Conservation (phyloP, 2,888 invertebrate species). For the Ormyrus labotus region DNA sequence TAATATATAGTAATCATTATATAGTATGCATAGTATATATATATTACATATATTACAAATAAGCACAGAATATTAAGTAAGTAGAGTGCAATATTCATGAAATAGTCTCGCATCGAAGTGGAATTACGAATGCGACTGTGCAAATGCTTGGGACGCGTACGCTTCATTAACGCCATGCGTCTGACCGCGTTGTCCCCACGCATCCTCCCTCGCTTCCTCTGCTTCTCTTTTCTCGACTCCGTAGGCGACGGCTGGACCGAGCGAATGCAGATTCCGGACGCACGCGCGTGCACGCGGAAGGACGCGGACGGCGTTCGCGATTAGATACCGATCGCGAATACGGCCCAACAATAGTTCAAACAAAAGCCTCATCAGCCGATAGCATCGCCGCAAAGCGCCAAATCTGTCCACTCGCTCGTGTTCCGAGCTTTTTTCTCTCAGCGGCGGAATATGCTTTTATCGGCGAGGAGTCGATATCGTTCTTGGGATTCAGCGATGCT, state of each 20-base stretch:
- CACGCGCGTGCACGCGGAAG: neutral
- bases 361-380: conserved; percentile 49
- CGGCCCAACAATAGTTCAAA: conserved; percentile 50
- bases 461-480: neutral
- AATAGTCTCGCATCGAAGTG: conserved; percentile 26
- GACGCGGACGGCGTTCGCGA: neutral
- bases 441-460: neutral
- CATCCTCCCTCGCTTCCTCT: conserved; percentile 13
- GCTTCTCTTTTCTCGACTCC: neutral
- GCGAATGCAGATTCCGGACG: conserved; percentile 33
- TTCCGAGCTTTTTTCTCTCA: neutral
- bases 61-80: too few species aligned
- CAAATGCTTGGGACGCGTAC: conserved; percentile 64
- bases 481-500: too few species aligned
- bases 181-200: conserved; percentile 56
- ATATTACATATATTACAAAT: too few species aligned
- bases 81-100: too few species aligned
- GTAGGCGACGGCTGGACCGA: conserved; percentile 18
- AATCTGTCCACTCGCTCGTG: conserved; percentile 17
- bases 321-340: conserved; percentile 46
- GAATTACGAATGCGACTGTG: conserved; percentile 61
- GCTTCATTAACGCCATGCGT: conserved; percentile 67
- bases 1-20: too few species aligned
- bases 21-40: too few species aligned
- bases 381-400: conserved; percentile 38